Conservation (phyloP, 2,888 invertebrate genomes). For the Steinernema carpocapsae region DNA sequence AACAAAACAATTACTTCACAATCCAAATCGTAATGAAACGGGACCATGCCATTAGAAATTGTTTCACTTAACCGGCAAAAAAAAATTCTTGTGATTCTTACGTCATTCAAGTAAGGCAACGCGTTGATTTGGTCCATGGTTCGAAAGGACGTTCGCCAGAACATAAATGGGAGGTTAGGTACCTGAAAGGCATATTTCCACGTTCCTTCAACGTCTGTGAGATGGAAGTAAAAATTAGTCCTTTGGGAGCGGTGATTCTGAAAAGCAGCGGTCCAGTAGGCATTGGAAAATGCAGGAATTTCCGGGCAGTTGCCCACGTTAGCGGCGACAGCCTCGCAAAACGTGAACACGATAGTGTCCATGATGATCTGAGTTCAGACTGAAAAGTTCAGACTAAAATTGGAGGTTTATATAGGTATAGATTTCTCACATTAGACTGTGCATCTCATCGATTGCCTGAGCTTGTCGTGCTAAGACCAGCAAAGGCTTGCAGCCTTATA, state of each 20-base stretch:
- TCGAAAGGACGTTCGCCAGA: not conserved
- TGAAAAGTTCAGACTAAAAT: too few relatives aligned
- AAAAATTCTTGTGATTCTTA: not conserved
- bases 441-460: too few relatives aligned
- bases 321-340: constrained; percentile 3
- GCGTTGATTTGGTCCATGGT: not conserved
- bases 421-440: too few relatives aligned
- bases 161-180: not conserved
- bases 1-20: not conserved
- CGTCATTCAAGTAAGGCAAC: not conserved
- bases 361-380: too few relatives aligned
- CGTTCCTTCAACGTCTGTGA: not conserved
- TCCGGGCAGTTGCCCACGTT: not conserved
- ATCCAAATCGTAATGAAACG: not conserved
- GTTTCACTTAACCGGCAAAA: not conserved
- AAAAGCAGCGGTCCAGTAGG: not conserved
- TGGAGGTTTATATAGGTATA: too few relatives aligned
- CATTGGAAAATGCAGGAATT: not conserved
- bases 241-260: not conserved
- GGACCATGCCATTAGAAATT: not conserved
- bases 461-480: too few relatives aligned
- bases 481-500: too few relatives aligned
- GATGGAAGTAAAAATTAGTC: not conserved
- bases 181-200: not conserved
- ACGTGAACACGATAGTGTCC: not conserved